Conservation (phyloP, 1,140 invertebrate species). For the Leptinotarsa undecemlineata region DNA sequence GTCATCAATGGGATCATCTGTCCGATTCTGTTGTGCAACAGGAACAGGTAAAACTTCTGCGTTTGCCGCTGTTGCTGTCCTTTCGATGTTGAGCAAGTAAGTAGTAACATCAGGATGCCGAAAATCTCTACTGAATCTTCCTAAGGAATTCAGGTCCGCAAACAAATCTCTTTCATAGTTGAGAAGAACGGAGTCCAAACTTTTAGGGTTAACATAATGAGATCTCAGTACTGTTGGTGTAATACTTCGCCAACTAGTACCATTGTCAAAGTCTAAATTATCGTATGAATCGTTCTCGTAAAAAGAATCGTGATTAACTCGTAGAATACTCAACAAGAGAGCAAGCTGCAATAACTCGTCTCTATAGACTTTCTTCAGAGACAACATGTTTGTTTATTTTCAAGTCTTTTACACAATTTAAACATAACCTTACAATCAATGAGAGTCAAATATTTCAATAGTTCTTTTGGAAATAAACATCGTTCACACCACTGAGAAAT, state of each 20-base stretch:
- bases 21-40: conserved; percentile 16
- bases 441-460: conserved; percentile 7
- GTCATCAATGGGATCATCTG: neutral
- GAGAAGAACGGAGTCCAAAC: conserved; percentile 70
- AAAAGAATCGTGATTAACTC: conserved; percentile 72
- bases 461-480: conserved; percentile 11
- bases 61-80: conserved; percentile 34
- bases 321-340: conserved; percentile 74
- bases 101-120: conserved; percentile 60
- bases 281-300: conserved; percentile 61
- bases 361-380: conserved; percentile 74
- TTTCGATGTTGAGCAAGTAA: conserved; percentile 61
- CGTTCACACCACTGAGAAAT: conserved; percentile 13
- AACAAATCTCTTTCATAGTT: conserved; percentile 76
- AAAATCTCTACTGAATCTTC: conserved; percentile 57
- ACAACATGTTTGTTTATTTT: conserved; percentile 62
- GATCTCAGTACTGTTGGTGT: conserved; percentile 59
- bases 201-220: conserved; percentile 72
- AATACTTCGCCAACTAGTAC: conserved; percentile 64
- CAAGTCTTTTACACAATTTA: neutral
- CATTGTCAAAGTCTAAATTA: conserved; percentile 65
- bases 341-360: conserved; percentile 81
- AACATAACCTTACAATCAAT: conserved; percentile 28
- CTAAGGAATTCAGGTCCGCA: conserved; percentile 72
- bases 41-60: conserved; percentile 33